Evolutionary conservation across 1,140 invertebrate genomes (phyloP), one percentile per base, ranked within the genome.

Genomic region (Chrysoperla carnea): DNA sequence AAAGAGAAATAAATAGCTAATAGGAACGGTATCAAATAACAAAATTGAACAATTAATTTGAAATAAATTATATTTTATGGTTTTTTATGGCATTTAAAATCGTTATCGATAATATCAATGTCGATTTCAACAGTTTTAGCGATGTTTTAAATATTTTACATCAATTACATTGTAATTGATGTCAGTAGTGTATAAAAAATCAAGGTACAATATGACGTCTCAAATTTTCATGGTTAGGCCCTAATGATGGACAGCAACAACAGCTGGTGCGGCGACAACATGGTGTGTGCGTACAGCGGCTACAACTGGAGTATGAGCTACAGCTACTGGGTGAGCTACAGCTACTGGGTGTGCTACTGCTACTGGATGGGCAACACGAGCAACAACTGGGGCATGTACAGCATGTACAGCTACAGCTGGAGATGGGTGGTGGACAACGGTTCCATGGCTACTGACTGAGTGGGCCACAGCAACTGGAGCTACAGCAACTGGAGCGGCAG

Each of bases 291-390:
- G 60, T 28, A 58, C 54, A 23, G 60, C 49, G 42, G 61, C 58
- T 9, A 66, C 57, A 5, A 63, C 45, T 9, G 57, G 58, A 28
- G 53, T 48, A 14, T 61, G 58, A 47, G 63, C 65, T 53, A 64
- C 62, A 39, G 68, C 59, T 15, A 70, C 53, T 11, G 67, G 65
- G 47, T 70, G 69, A 52, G 69, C 61, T 37, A 68, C 56, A n/a
- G 67, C 58, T 27, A 64, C 55, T 40, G 60, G 46, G 45, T 68
- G 48, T 42, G 70, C 53, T 42, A 67, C 47, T 41, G 66, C 57
- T 48, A 66, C 60, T 50, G 64, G 57, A 31, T 59, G 50, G 36
- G 61, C 52, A 41, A 58, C 60, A 41, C 56, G 57, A 47, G 41
- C 52, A 41, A 48, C 47, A 38, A 40, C 52, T 14, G 29, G 43